These are phyloP conservation scores for Anhinga rufa DNA, from an alignment of 2,113 vertebrate genomes.

Conservation along the genomic window DNA sequence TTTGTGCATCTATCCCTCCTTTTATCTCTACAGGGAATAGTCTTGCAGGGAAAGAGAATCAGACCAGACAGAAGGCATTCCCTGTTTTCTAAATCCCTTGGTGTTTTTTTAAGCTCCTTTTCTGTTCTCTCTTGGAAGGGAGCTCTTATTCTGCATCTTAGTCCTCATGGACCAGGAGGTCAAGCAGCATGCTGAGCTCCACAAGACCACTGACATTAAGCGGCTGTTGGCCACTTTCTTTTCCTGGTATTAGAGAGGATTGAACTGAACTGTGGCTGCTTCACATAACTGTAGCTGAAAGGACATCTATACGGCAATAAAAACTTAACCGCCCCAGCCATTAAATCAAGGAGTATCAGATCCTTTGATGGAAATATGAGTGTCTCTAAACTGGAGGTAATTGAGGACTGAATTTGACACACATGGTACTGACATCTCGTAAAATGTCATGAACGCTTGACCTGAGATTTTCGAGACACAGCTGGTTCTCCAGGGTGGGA, in stretches of 20 bases:
- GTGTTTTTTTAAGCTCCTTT: neutral
- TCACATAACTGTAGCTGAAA: neutral
- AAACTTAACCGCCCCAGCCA: neutral
- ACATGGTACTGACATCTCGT: neutral
- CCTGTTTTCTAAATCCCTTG: neutral
- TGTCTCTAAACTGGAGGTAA: neutral
- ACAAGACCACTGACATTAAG: neutral
- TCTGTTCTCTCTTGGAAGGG: neutral
- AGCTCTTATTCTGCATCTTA: neutral
- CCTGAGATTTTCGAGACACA: neutral
- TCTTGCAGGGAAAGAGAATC: neutral
- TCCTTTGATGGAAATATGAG: conserved; percentile 38
- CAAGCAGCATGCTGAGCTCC: neutral
- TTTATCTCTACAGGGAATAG: neutral
- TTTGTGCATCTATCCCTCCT: neutral
- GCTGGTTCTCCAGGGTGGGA: conserved; percentile 14
- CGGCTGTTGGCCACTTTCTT: neutral
- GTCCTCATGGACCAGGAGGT: neutral
- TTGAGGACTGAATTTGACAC: conserved; percentile 20
- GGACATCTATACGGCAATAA: neutral
- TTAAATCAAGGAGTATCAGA: conserved; percentile 12
- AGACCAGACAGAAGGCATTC: neutral
- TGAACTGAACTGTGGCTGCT: neutral
- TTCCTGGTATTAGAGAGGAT: neutral
- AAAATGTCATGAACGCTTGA: neutral